Evolutionary conservation across 1,140 invertebrate genomes (phyloP).

Genomic region (Dufourea novaeangliae): DNA sequence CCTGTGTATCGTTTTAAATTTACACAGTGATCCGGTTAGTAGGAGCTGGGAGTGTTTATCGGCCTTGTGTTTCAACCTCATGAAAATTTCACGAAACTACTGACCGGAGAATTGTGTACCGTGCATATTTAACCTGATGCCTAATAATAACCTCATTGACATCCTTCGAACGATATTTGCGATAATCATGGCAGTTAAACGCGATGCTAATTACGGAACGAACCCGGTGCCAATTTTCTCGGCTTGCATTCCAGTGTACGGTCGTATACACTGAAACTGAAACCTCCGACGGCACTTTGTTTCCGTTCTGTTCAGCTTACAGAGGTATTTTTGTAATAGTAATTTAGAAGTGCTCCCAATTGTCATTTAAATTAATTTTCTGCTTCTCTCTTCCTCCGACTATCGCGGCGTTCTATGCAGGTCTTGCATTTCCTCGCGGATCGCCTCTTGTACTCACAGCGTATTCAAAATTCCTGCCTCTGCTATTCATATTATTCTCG

Average conservation of each 20-base stretch:
- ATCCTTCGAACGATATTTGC: neutral
- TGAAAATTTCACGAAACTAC: neutral
- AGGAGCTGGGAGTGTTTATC: neutral
- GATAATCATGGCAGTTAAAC: constrained; percentile 1
- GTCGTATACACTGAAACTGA: neutral
- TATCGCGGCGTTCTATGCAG: neutral
- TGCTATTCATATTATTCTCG: neutral
- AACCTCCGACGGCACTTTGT: neutral
- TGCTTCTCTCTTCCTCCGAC: neutral
- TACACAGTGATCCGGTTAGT: neutral
- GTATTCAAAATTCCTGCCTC: neutral
- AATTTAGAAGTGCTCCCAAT: neutral
- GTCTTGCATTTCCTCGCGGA: neutral
- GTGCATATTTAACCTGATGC: constrained; percentile 1
- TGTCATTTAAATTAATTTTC: neutral
- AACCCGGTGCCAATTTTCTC: neutral
- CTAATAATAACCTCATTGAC: constrained; percentile 2
- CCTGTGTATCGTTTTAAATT: neutral
- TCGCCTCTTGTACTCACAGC: neutral
- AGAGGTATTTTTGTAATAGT: no score
- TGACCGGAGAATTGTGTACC: neutral
- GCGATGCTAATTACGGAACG: neutral
- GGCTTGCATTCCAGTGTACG: neutral
- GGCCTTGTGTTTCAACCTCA: neutral
- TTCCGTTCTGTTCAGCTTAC: neutral